Evolutionary conservation across 1,140 invertebrate species (phyloP), one percentile per base, ranked within the genome.

Genomic region (Drosophila nannoptera): DNA sequence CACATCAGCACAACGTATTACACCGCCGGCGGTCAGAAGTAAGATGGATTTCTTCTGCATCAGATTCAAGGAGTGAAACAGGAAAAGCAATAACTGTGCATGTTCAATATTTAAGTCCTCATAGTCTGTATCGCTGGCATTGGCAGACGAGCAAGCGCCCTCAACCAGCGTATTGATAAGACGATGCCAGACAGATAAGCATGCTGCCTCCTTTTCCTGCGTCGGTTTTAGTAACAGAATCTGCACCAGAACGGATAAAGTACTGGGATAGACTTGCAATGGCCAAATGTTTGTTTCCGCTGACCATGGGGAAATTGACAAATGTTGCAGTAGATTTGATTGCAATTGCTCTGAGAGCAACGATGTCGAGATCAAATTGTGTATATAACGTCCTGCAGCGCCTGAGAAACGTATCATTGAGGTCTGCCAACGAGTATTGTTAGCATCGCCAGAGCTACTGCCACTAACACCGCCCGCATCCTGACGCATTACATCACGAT

Each of bases 1-100:
- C n/a, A 93, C 91, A 88, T 93, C 93, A 7, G 93, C 92, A 73
- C 93, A 94, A 65, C 92, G 90, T 48, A 94, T 92, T 12, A 94
- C 92, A 4, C 93, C 93, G 72, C 92, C 92, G 5, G 94, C 94
- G 9, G 94, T 94, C 64, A 95, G 91, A 7, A 98, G 91, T n/a
- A 99, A 90, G 0, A 99, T 95, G 4, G 95, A 94, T 90, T 99
- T 99, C 89, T 98, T 99, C 90, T 98, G 96, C 96, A 98, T 98
- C 31, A 99, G 90, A 78, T 96, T 97, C 31, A 99, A 90, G 4
- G 96, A 96, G 90, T 99, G 97, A 88, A 99, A 99, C 2, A 99
- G 90, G 88, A 98, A 98, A 0, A 99, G 91, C 66, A 99, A 90
- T 7, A 99, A 90, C 88, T 99, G 97, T 0, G 97, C 94, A 90